Evolutionary conservation across 2,888 invertebrate species (phyloP).

Genomic region (Rhaphigaster nebulosa): DNA sequence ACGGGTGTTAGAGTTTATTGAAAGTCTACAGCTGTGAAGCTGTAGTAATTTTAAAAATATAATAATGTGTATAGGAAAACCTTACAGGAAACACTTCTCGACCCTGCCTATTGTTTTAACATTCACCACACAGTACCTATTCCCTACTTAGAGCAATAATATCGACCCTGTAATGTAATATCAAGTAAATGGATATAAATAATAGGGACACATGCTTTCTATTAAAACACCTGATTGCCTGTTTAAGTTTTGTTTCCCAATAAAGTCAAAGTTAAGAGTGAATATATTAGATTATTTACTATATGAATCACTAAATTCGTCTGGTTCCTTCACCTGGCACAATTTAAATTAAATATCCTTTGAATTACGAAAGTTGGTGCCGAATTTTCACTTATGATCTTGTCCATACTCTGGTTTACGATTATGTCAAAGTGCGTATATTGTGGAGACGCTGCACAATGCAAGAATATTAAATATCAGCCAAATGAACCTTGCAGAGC

Average conservation of each 20-base stretch:
- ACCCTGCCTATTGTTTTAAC: no score
- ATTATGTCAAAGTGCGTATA: conserved; percentile 25
- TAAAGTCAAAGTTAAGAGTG: not conserved
- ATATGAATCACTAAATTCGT: not conserved
- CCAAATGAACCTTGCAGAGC: not conserved
- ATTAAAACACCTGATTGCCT: not conserved
- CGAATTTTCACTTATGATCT: not conserved
- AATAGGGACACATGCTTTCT: not conserved
- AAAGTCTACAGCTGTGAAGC: no score
- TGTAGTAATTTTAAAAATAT: no score
- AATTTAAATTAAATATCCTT: not conserved
- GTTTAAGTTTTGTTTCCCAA: not conserved
- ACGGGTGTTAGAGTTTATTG: no score
- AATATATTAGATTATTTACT: not conserved
- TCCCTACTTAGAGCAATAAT: no score
- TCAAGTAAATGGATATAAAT: not conserved
- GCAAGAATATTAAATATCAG: not conserved
- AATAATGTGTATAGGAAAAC: no score
- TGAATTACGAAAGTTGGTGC: not conserved
- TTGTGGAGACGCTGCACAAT: not conserved
- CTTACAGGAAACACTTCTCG: no score
- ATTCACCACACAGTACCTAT: no score
- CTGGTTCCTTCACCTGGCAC: not conserved
- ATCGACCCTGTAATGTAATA: no score
- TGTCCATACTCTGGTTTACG: not conserved